Conservation (phyloP, 2,888 invertebrate species). For the Eurytoma adleriae region DNA sequence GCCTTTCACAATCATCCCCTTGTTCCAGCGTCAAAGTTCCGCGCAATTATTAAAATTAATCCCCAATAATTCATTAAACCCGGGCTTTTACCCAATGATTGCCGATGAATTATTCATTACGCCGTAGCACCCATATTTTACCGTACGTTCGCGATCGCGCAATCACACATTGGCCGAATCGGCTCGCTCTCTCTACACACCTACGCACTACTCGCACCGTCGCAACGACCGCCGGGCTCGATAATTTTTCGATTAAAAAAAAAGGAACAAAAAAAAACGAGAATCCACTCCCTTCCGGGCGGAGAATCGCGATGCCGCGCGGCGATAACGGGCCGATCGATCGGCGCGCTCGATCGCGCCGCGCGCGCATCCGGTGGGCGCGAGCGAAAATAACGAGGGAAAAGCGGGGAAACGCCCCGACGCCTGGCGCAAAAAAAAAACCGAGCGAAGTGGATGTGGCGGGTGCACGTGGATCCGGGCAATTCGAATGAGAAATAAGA, state of each 20-base stretch:
- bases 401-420: slow-evolving; percentile 34
- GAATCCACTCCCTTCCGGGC: slow-evolving; percentile 19
- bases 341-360: slow-evolving; percentile 37
- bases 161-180: slow-evolving; percentile 26
- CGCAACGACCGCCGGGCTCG: background rate
- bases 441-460: background rate
- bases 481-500: slow-evolving; percentile 59
- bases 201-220: background rate
- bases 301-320: slow-evolving; percentile 17
- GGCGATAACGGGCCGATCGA: slow-evolving; percentile 46
- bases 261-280: slow-evolving; percentile 52
- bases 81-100: slow-evolving; percentile 31
- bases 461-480: slow-evolving; percentile 49
- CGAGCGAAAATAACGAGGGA: slow-evolving; percentile 11
- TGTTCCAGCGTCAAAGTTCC: background rate
- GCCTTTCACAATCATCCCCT: no score
- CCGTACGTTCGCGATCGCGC: slow-evolving; percentile 31
- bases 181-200: background rate
- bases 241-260: slow-evolving; percentile 50
- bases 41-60: slow-evolving; percentile 17
- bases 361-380: slow-evolving; percentile 1
- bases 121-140: slow-evolving; percentile 30
- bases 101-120: slow-evolving; percentile 43
- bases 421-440: background rate
- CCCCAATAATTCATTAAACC: slow-evolving; percentile 36